Evolutionary conservation across 1,140 invertebrate genomes (phyloP), one percentile per base, ranked within the genome.

Genomic region (Wiebesia pumilae): DNA sequence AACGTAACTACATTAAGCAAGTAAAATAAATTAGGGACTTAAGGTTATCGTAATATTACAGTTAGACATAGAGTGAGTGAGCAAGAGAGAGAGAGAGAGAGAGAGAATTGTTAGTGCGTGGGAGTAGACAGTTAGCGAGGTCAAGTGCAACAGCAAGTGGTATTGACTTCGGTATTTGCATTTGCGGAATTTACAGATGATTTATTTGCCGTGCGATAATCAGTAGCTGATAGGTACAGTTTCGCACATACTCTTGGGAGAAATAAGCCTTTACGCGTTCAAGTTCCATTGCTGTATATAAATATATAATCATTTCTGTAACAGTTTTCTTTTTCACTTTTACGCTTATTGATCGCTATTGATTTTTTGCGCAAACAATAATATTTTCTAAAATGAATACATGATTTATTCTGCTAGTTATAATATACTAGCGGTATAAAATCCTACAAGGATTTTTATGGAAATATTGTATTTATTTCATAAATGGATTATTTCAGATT

Each of bases 111-210:
- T 30, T 54, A 67, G 62, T 67, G 30, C 67, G 67, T 54, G 65
- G 43, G 43, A 83, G 40, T 65, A 69, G 69, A 9, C 30, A 16
- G 12, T 24, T 33, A n/a, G 38, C 30, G 58, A 79, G 83, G 83
- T 85, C 83, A 80, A 80, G 83, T 85, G 54, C 77, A 69, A 40
- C 21, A 54, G 51, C 47, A 62, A 33, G n/a, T 67, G 35, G 6
- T 51, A 79, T 84, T 84, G 73, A 69, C 75, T 84, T 84, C 79
- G 75, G 62, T 67, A 67, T 84, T 84, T 84, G 33, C 75, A 69
- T 84, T 78, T 40, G 33, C 27, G 40, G 75, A 79, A 84, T 80
- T 85, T 10, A 30, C 79, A 24, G 54, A 81, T 71, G 62, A 81
- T 80, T 85, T 85, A 85, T 54, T 6, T 24, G 67, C 0, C 30